Percentiles rank a stretch among this genome's conserved stretches.
Evolutionary conservation across 2,113 vertebrate species (phyloP).

Genomic region (Callocephalon fimbriatum): DNA sequence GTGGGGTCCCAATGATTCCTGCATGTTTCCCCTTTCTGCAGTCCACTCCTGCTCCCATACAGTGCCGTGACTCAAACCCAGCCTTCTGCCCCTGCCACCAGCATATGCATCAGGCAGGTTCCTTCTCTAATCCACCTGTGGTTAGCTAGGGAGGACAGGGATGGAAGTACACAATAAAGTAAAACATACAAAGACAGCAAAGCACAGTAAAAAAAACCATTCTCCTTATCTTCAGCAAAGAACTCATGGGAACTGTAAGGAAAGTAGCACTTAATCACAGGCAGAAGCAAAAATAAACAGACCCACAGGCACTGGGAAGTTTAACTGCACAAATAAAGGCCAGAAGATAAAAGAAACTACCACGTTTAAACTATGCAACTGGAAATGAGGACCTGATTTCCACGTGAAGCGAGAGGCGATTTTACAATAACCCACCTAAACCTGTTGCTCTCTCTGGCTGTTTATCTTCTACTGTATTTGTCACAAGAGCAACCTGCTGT

Average conservation of each 20-base stretch:
- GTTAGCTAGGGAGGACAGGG: not conserved
- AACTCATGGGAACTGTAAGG: not conserved
- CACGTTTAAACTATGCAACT: not conserved
- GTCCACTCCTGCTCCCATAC: not conserved
- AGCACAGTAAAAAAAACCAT: not conserved
- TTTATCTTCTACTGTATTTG: not conserved
- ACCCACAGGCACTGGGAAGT: not conserved
- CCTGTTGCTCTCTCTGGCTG: not conserved
- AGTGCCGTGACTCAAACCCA: not conserved
- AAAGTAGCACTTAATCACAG: conserved; percentile 6
- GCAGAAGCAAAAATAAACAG: not conserved
- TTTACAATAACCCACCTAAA: not conserved
- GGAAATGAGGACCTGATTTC: not conserved
- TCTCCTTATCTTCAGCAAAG: not conserved
- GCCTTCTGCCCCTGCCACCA: not conserved
- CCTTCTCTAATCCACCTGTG: not conserved
- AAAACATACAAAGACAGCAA: not conserved
- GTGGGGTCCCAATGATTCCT: fast-evolving
- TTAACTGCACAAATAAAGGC: not conserved
- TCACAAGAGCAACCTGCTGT: not conserved
- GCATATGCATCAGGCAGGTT: not conserved
- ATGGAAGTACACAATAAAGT: not conserved
- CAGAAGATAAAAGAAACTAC: not conserved
- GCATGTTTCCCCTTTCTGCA: not conserved
- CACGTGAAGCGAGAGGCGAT: not conserved